Conservation (phyloP, 2,113 vertebrate species). For the Colinus virginianus region DNA sequence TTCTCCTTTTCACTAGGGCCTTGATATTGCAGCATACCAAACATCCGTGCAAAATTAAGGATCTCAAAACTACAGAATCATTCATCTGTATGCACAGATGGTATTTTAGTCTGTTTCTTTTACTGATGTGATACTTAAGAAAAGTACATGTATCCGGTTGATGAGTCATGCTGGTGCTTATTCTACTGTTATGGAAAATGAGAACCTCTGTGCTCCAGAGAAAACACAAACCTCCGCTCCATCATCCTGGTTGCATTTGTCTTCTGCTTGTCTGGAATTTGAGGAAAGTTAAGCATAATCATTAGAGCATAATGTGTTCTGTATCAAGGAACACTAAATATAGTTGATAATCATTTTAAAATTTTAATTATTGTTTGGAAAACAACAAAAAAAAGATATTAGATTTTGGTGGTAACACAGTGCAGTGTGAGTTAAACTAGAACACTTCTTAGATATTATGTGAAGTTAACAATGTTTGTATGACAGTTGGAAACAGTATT, state of each 20-base stretch:
- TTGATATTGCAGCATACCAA: background rate
- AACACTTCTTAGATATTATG: background rate
- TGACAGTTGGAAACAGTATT: background rate
- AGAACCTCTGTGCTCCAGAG: background rate
- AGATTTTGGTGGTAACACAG: background rate
- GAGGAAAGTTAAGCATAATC: background rate
- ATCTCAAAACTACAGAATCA: background rate
- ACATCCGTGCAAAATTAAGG: background rate
- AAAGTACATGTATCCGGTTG: background rate
- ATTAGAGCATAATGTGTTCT: background rate
- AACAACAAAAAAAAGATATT: background rate
- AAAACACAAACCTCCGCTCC: background rate
- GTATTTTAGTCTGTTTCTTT: background rate
- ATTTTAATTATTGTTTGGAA: background rate
- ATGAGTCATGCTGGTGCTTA: background rate
- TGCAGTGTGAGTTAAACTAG: background rate
- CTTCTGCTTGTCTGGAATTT: background rate
- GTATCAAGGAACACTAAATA: background rate
- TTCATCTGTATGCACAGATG: background rate
- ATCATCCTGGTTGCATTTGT: background rate
- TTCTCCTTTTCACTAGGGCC: background rate
- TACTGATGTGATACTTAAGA: accelerated
- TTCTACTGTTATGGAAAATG: background rate
- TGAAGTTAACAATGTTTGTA: background rate
- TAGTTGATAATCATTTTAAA: background rate